phyloP scores from a whole-genome alignment of 2,113 vertebrate genomes.

The pig (Sus scrofa) region DNA sequence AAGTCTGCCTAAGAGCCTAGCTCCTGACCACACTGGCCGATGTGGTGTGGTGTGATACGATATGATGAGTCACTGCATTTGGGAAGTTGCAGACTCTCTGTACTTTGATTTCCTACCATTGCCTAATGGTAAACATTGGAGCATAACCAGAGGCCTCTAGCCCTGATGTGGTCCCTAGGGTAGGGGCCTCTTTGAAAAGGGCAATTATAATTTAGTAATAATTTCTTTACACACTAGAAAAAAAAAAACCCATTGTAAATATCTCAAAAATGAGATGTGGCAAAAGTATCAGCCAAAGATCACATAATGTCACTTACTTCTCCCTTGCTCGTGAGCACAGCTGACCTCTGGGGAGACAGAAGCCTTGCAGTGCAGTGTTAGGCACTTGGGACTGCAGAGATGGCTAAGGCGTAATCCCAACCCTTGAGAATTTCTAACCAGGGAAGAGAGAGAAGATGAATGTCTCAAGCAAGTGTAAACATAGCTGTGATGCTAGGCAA shows the following conservation, averaged over 20 bases:
- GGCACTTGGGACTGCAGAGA: not conserved
- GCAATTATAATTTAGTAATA: conserved; percentile 67
- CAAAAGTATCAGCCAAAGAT: conserved; percentile 45
- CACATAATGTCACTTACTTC: conserved; percentile 40
- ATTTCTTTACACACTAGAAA: conserved; percentile 58
- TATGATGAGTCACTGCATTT: conserved; percentile 60
- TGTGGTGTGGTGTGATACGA: not conserved
- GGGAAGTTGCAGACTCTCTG: conserved; percentile 56
- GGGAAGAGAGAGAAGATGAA: not conserved
- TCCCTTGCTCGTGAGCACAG: conserved; percentile 27
- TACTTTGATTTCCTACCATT: conserved; percentile 52
- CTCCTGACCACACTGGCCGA: not conserved
- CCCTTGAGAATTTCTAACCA: conserved; percentile 15
- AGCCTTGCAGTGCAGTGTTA: not conserved
- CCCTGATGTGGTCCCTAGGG: conserved; percentile 33
- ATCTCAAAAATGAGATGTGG: conserved; percentile 18
- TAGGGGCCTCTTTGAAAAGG: conserved; percentile 64
- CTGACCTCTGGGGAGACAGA: conserved; percentile 22
- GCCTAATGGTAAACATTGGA: conserved; percentile 51
- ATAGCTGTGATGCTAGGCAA: not conserved
- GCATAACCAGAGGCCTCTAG: conserved; percentile 28
- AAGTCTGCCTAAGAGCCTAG: not conserved
- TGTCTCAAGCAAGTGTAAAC: not conserved
- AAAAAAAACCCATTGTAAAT: conserved; percentile 52
- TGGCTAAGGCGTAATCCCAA: not conserved